Conservation (phyloP, 2,113 vertebrate species). For the Pelecanus crispus region DNA sequence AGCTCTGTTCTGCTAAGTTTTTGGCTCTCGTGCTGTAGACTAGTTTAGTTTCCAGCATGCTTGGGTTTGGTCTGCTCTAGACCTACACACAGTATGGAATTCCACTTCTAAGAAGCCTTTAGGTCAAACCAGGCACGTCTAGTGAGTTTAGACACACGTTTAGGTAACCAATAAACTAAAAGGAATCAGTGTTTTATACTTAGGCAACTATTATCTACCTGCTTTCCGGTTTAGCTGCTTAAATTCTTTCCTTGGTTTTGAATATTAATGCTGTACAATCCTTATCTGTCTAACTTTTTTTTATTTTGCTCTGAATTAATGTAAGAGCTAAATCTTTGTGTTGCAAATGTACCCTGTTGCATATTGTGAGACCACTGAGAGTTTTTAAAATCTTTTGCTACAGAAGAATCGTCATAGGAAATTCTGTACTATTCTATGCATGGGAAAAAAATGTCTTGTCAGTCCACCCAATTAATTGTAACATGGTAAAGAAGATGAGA, state of each 20-base stretch:
- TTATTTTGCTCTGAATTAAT: not conserved
- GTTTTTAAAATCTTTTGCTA: not conserved
- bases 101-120: not conserved
- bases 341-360: not conserved
- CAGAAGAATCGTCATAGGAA: not conserved
- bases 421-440: not conserved
- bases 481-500: not conserved
- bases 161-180: not conserved
- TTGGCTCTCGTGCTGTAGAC: not conserved
- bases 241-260: not conserved
- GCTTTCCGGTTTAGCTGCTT: not conserved
- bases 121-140: not conserved
- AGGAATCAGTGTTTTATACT: not conserved
- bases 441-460: not conserved
- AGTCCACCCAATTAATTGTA: slow-evolving; percentile 29
- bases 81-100: not conserved
- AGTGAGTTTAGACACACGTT: not conserved
- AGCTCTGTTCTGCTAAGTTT: not conserved
- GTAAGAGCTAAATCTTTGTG: not conserved
- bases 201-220: not conserved
- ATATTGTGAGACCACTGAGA: not conserved
- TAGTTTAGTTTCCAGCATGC: not conserved
- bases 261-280: not conserved
- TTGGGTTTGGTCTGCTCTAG: not conserved
- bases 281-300: not conserved